Base-by-base conservation (phyloP, 2,888 invertebrate genomes). In the Drosophila anceps region DNA sequence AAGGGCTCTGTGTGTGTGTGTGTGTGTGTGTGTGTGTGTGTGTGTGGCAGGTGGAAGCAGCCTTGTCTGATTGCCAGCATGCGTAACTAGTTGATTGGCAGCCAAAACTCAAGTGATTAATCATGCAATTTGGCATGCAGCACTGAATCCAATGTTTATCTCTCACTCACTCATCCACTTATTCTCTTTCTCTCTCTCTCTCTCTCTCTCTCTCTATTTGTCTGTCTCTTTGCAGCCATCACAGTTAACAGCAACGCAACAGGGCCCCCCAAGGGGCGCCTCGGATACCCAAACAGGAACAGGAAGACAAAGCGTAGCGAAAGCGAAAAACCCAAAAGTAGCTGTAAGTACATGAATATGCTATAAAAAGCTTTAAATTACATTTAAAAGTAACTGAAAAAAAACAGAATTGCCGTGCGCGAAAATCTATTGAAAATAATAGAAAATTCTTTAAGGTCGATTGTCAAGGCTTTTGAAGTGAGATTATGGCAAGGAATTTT, bases 191-290 rank as follows among this genome's bases (percentile, higher is more conserved):
- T 57, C 12, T 63, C 54, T 58, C 20, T 27, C 18, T 57, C 31
- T 44, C 10, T 57, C 5, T 61, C 58, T 61, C 12, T 65, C 18
- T 73, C 20, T 55, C 24, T 46, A 55, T 35, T 67, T 10, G 6
- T 15, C 37, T 54, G 37, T 39, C 12, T 54, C n/a, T n/a, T 79
- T 73, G 39, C 79, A 90, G 90, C n/a, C 74, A 75, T 57, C 77
- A 69, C 66, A 91, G 91, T 83, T 91, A 91, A 87, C 91, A 79
- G 78, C 70, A 15, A 39, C 59, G 57, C 57, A 79, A 59, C 55
- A 80, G 88, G 87, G 82, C 87, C 92, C 87, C 91, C 90, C 67
- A 54, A 71, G 73, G 91, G 90, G 91, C 76, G 90, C 90, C 90
- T 91, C 90, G 90, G 90, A 91, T 90, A 91, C 46, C 51, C 71